These are phyloP conservation scores for Gambelia wislizenii DNA, from an alignment of 2,797 vertebrate species.

Conservation along the genomic window DNA sequence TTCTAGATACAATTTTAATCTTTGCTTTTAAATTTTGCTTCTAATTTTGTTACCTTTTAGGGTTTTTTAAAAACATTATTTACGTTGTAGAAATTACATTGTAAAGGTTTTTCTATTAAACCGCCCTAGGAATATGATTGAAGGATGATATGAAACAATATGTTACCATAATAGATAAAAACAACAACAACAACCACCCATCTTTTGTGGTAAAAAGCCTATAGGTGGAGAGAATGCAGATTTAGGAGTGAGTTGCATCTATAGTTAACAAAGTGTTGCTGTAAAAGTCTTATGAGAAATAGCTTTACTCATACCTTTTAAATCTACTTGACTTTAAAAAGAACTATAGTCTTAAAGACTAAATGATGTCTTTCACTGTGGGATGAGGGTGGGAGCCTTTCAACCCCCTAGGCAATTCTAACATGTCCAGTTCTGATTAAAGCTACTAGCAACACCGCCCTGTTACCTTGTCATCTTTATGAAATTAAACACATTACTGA, in stretches of 20 bases:
- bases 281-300: background rate
- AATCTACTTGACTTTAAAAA: conserved; percentile 45
- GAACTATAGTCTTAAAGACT: conserved; percentile 56
- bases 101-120: background rate
- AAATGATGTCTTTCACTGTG: conserved; percentile 43
- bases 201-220: background rate
- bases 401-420: conserved; percentile 46
- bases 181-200: background rate
- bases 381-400: conserved; percentile 49
- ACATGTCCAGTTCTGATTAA: conserved; percentile 53
- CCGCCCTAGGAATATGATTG: background rate
- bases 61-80: background rate
- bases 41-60: background rate
- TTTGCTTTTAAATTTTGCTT: background rate
- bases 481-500: conserved; percentile 57
- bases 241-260: background rate
- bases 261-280: background rate
- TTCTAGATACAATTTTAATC: background rate
- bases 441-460: conserved; percentile 26
- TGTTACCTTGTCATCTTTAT: conserved; percentile 51
- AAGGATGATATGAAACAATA: too few species aligned
- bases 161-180: too few species aligned
- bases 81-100: background rate
- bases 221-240: background rate
- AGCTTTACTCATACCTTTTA: background rate